Conservation (phyloP, 2,888 invertebrate species). For the Rhamnusium bicolor region DNA sequence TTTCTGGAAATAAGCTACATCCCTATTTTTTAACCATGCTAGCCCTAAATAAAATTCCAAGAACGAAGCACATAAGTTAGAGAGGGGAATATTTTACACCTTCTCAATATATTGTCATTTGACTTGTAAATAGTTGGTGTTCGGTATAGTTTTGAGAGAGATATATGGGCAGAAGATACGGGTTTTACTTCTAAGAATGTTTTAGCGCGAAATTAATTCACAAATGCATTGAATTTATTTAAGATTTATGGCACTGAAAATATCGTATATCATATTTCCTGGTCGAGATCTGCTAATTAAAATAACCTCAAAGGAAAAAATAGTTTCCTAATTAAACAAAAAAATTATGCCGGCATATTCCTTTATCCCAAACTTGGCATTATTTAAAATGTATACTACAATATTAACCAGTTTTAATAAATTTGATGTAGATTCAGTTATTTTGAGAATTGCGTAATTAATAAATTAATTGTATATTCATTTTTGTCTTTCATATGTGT, state of each 20-base stretch:
- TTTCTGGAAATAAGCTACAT: too few relatives aligned
- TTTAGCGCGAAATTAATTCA: conserved; percentile 54
- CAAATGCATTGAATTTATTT: conserved; percentile 36
- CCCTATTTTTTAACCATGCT: too few relatives aligned
- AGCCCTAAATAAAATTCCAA: too few relatives aligned
- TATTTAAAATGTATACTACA: too few relatives aligned
- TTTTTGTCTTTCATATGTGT: too few relatives aligned
- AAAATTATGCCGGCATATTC: not conserved
- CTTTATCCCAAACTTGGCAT: not conserved
- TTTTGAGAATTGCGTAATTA: too few relatives aligned
- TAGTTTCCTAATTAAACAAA: too few relatives aligned
- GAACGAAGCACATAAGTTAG: too few relatives aligned
- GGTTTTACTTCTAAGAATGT: conserved; percentile 51
- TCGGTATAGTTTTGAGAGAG: conserved; percentile 21
- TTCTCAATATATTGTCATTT: not conserved
- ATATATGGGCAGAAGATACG: conserved; percentile 48
- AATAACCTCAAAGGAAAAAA: not conserved
- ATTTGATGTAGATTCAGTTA: too few relatives aligned
- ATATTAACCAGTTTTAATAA: too few relatives aligned
- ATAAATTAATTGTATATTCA: too few relatives aligned
- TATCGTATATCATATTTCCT: conserved; percentile 53
- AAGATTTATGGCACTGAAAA: conserved; percentile 47
- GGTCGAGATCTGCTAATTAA: conserved; percentile 42
- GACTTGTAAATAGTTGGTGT: not conserved
- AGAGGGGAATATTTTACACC: too few relatives aligned